Conservation (phyloP, 2,113 vertebrate genomes). For the Mastomys coucha region DNA sequence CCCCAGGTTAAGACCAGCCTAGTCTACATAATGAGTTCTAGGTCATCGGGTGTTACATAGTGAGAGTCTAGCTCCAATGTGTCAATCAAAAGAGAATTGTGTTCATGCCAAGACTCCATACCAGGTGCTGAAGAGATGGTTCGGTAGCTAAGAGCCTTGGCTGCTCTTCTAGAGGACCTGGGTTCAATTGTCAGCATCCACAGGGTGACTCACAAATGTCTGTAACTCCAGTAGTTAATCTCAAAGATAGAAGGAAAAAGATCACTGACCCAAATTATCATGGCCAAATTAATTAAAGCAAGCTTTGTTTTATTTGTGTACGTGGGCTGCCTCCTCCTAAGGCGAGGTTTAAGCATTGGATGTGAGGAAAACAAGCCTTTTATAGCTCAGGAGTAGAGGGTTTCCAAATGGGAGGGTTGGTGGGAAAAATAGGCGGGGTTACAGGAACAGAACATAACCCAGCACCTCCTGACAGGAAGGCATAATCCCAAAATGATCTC, state of each 20-base stretch:
- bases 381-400: background rate
- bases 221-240: background rate
- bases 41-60: background rate
- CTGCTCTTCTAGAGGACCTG: background rate
- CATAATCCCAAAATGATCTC: background rate
- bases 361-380: background rate
- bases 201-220: background rate
- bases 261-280: background rate
- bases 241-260: background rate
- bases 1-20: background rate
- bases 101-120: fast-evolving
- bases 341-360: background rate
- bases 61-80: background rate
- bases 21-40: background rate
- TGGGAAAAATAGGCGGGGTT: background rate
- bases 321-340: background rate
- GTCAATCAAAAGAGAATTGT: background rate
- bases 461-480: background rate
- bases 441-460: background rate
- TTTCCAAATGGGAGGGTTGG: background rate
- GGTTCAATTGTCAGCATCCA: background rate
- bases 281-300: background rate
- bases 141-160: background rate
- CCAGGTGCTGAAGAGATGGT: background rate
- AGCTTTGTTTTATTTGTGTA: background rate